phyloP scores from a whole-genome alignment of 2,113 vertebrate genomes.

The Lagopus leucura region DNA sequence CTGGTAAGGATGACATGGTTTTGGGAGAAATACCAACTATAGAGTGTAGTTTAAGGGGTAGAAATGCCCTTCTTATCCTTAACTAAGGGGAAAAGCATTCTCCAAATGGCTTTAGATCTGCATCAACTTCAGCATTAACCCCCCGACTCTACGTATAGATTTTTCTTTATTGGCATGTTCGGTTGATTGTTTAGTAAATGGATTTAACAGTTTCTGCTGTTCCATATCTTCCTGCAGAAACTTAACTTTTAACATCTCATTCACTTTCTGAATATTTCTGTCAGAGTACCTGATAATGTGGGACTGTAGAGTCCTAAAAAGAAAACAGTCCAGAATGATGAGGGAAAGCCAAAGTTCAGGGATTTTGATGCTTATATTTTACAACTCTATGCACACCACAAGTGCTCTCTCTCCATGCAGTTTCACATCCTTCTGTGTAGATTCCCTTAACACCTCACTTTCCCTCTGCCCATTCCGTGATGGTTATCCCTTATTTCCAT shows the following conservation, averaged over 20 bases:
- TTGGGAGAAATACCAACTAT: not conserved
- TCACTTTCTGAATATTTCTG: not conserved
- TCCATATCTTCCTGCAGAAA: not conserved
- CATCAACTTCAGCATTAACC: not conserved
- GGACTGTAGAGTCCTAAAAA: not conserved
- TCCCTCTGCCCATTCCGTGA: not conserved
- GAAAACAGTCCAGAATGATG: not conserved
- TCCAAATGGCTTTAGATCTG: not conserved
- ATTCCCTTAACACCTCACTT: not conserved
- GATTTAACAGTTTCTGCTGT: not conserved
- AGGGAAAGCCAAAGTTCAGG: not conserved
- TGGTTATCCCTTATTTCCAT: not conserved
- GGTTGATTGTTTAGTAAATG: not conserved
- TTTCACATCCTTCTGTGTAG: not conserved
- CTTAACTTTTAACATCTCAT: not conserved
- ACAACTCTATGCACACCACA: not conserved
- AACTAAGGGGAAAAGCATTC: not conserved
- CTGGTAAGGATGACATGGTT: not conserved
- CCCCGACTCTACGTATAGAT: fast-evolving
- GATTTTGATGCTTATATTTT: not conserved
- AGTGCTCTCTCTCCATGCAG: not conserved
- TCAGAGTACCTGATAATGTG: not conserved
- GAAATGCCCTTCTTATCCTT: not conserved
- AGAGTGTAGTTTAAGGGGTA: not conserved
- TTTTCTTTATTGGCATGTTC: not conserved